Conservation (phyloP, 1,140 invertebrate genomes). For the Trichonephila clavata region DNA sequence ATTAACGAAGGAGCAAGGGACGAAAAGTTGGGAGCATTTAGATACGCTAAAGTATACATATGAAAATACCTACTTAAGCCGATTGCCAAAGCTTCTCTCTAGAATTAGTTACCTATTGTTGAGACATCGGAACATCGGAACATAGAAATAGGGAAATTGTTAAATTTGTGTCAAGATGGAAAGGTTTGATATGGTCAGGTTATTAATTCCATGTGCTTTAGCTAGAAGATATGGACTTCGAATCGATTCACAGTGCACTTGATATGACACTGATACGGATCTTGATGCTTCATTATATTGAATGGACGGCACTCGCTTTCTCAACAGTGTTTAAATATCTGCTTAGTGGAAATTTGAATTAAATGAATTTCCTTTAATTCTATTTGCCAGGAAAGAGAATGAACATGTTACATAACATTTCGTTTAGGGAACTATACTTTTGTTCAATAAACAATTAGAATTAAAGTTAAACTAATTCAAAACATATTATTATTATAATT, state of each 20-base stretch:
- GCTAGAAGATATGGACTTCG: not conserved
- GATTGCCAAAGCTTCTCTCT: not conserved
- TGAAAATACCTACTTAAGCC: conserved; percentile 12
- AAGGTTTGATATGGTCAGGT: not conserved
- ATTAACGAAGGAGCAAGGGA: conserved; percentile 38
- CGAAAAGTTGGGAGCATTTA: conserved; percentile 39
- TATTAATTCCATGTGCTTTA: not conserved
- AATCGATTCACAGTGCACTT: not conserved
- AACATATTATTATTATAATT: no score
- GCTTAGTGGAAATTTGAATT: no score
- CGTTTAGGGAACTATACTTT: no score
- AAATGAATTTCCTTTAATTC: no score
- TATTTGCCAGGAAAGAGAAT: no score
- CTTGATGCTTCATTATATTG: not conserved
- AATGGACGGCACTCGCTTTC: not conserved
- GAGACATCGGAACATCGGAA: not conserved
- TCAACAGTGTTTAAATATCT: not conserved
- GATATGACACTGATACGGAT: not conserved
- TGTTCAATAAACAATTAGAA: no score
- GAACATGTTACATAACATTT: no score
- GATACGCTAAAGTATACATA: conserved; percentile 1
- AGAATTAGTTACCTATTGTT: conserved; percentile 5
- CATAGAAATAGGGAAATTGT: not conserved
- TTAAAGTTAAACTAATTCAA: no score
- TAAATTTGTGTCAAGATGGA: not conserved